Conservation (phyloP, 2,113 vertebrate genomes). For the Rhabdornis inornatus region DNA sequence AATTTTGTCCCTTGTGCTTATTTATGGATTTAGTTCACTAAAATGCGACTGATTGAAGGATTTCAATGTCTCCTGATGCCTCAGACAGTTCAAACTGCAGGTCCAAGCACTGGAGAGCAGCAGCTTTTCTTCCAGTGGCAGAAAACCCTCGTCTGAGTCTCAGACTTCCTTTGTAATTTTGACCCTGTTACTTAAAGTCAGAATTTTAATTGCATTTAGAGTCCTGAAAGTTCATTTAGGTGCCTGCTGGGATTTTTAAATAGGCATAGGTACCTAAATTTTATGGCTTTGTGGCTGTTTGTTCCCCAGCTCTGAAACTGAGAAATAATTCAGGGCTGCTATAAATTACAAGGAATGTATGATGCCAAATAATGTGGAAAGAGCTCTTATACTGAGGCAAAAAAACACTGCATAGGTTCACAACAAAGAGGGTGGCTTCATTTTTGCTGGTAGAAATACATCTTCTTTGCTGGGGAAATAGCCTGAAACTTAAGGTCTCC, state of each 20-base stretch:
- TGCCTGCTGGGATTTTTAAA: neutral
- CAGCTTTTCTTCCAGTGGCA: neutral
- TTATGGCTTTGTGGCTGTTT: neutral
- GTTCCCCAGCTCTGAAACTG: neutral
- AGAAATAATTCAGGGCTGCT: neutral
- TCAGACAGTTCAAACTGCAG: neutral
- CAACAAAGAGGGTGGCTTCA: neutral
- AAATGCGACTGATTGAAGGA: neutral
- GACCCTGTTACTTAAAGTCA: neutral
- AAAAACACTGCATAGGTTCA: neutral
- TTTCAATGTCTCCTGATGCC: fast-evolving
- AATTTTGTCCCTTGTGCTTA: neutral
- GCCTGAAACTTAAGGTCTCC: neutral
- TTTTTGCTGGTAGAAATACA: neutral
- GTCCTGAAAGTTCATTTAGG: neutral
- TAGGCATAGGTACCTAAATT: neutral
- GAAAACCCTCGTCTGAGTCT: neutral
- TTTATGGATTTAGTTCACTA: neutral
- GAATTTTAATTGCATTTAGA: neutral
- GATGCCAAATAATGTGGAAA: neutral
- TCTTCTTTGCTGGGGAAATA: neutral
- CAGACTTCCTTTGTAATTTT: neutral
- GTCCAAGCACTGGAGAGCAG: neutral
- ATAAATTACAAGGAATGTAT: neutral
- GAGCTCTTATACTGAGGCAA: neutral